A percentile compares a stretch with the other conserved stretches of the same genome.
Conservation (phyloP, 2,113 vertebrate species). For the Marmota flaviventris region DNA sequence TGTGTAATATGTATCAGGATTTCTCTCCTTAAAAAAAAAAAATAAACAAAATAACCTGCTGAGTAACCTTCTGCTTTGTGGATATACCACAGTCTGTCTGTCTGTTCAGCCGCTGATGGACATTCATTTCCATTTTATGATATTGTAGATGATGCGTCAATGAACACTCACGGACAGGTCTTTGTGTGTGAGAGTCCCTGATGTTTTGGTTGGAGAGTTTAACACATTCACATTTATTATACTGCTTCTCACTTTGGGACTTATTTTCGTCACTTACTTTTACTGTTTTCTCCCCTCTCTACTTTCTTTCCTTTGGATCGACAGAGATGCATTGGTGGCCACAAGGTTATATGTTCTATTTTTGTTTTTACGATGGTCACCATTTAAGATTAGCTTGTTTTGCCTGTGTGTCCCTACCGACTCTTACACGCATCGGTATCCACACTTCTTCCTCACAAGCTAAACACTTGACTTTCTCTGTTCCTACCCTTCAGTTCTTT, state of each 20-base stretch:
- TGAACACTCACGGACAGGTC: not conserved
- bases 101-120: not conserved
- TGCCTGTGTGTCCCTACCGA: not conserved
- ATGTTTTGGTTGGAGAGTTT: not conserved
- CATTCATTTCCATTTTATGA: not conserved
- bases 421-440: not conserved
- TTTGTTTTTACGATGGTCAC: not conserved
- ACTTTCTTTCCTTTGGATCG: not conserved
- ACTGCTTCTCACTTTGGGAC: not conserved
- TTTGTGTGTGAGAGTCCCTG: not conserved
- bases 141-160: not conserved
- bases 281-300: not conserved
- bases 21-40: no score
- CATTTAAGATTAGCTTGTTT: not conserved
- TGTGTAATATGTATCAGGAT: not conserved
- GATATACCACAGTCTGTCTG: not conserved
- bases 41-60: no score
- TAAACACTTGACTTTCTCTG: not conserved
- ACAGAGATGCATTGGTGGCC: not conserved
- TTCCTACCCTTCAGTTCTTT: not conserved
- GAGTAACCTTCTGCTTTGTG: not conserved
- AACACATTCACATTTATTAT: not conserved
- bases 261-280: not conserved
- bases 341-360: not conserved
- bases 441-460: not conserved